Evolutionary conservation across 2,113 vertebrate species (phyloP), one percentile per base, ranked within the genome.

Genomic region (Donacobius atricapilla): DNA sequence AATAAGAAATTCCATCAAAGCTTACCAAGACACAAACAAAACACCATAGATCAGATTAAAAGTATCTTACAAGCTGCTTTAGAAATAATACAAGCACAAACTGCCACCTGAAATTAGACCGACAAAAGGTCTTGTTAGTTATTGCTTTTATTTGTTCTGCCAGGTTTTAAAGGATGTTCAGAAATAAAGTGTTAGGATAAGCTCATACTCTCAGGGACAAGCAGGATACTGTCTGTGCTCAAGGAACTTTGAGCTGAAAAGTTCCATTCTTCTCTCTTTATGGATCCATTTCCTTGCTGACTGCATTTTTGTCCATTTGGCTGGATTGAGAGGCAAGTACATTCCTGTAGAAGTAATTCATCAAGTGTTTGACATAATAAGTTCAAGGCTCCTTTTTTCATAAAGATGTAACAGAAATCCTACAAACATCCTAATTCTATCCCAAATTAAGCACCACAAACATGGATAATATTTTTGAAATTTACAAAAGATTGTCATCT

Each of bases 101-200:
- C 25, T 72, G 25, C 9, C 42, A 70, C 24, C 42, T 78, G 51
- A 82, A 95, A 84, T 79, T 84, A 84, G 69, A 91, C 54, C 35
- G 87, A 57, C 81, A 79, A 84, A 82, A 65, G 39, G 35, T 94
- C 80, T 20, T 83, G 23, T 89, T 90, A 92, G 39, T 78, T 89
- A 81, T 37, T 65, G 27, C 13, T 91, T 94, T 84, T 51, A 89
- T 92, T 89, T 94, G 30, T 65, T 76, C 31, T 71, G 35, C 69
- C 88, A 82, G 68, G 14, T 27, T 6, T 7, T 93, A 87, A 91
- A 60, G 16, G 45, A 65, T 91, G 54, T 56, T 82, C 64, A 45
- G 44, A 93, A 77, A 79, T 85, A 65, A 72, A 79, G 22, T 40
- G 17, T 64, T 72, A 86, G 21, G 31, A 61, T 15, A 63, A 71